Base-by-base conservation (phyloP, 2,888 invertebrate genomes). In the Rhingia rostrata region DNA sequence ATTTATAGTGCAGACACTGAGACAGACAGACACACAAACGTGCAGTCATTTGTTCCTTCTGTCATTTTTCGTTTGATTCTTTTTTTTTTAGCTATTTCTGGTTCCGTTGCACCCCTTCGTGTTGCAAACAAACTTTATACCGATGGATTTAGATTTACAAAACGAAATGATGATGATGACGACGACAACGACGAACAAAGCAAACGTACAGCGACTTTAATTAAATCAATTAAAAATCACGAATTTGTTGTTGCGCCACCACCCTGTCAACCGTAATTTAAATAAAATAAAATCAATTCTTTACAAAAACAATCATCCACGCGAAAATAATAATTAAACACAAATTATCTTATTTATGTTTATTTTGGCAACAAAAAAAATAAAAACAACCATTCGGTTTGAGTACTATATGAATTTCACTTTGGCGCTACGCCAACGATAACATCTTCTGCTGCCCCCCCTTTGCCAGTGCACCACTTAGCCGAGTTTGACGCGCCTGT, bases 141-240 rank as follows among this genome's bases (percentile, higher is more conserved):
- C 56, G 56, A 78, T 78, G 67, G 54, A 78, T 78, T 82, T 78
- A 67, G 72, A 72, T 78, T 66, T 70, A 78, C 64, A 79, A 69
- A 73, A 80, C 35, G 53, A 51, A 54, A 39, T 51, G 9, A 12
- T 33, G n/a, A 47, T 6, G 64, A 56, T 33, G 58, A 22, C 22
- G 22, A 72, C n/a, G 22, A 33, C 35, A 45, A 51, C 22, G 54
- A 66, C 33, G 51, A 56, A 80, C 81, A 72, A 80, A 80, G 63
- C 37, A 70, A 78, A 69, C 67, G 67, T 63, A 49, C 69, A 81
- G 58, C 14, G 79, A 80, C 45, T 84, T 74, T 85, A 85, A 85
- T 81, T 85, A 85, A 85, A 81, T 85, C 81, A 85, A 85, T 81
- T 85, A 75, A 72, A 81, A 81, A 75, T 63, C 72, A 85, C 72